These are phyloP conservation scores for Gymnocheta viridis DNA, from an alignment of 2,888 invertebrate species.

Conservation along the genomic window DNA sequence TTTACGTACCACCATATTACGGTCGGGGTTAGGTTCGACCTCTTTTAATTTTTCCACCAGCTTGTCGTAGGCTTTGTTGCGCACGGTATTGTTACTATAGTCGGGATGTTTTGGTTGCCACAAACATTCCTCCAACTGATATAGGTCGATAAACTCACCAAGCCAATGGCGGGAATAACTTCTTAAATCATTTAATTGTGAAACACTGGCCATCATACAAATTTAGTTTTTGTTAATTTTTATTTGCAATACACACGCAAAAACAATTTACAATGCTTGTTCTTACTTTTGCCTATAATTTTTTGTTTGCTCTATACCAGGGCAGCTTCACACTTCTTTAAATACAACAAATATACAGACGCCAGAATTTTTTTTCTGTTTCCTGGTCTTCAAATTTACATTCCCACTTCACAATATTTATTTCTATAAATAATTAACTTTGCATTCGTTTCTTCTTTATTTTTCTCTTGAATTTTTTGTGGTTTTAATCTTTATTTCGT, in stretches of 20 bases:
- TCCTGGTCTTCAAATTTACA: background rate
- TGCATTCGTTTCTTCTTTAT: background rate
- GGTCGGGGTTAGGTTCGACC: constrained; percentile 80
- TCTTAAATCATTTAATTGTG: constrained; percentile 78
- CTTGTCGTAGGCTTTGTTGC: constrained; percentile 81
- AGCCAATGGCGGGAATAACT: constrained; percentile 81
- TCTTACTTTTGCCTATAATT: background rate
- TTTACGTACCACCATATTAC: constrained; percentile 81
- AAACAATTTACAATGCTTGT: constrained; percentile 10
- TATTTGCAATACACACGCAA: constrained; percentile 27
- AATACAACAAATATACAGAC: constrained; percentile 42
- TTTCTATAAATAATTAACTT: background rate
- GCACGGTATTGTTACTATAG: constrained; percentile 79
- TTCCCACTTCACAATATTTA: background rate
- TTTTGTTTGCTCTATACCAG: constrained; percentile 64
- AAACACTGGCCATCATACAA: constrained; percentile 73
- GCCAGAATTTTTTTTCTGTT: background rate
- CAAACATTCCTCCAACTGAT: constrained; percentile 80
- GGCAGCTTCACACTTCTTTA: constrained; percentile 51
- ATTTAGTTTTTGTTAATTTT: constrained; percentile 41
- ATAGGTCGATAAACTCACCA: constrained; percentile 80
- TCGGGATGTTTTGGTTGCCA: constrained; percentile 81
- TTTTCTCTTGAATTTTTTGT: background rate
- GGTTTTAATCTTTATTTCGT: background rate
- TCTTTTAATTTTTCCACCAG: constrained; percentile 80